Evolutionary conservation across 2,113 vertebrate species (phyloP).

Genomic region (Dicerorhinus sumatrensis): DNA sequence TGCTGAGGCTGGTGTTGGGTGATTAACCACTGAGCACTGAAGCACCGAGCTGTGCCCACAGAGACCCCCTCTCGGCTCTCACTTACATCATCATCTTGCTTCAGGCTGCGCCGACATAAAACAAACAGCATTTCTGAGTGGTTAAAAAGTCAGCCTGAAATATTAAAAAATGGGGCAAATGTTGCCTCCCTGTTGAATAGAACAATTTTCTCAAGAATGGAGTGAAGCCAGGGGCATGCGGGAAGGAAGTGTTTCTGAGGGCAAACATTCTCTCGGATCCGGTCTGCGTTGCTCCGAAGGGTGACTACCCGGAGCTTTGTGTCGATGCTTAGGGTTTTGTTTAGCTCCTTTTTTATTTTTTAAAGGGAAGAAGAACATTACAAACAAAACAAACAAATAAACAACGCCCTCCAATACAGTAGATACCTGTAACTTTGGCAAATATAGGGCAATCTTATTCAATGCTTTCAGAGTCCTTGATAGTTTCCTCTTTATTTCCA

Average conservation of each 20-base stretch:
- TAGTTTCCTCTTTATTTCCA: constrained; percentile 11
- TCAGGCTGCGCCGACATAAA: constrained; percentile 85
- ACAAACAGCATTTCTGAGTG: constrained; percentile 88
- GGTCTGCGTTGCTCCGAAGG: background rate
- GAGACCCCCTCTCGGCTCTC: constrained; percentile 81
- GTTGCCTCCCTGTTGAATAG: constrained; percentile 79
- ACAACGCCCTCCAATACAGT: background rate
- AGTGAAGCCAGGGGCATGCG: constrained; percentile 71
- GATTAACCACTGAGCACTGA: constrained; percentile 79
- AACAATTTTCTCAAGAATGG: constrained; percentile 82
- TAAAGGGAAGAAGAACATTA: constrained; percentile 58
- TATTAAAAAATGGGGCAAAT: constrained; percentile 81
- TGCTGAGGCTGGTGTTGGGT: constrained; percentile 84
- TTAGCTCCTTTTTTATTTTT: constrained; percentile 20
- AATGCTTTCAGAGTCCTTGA: background rate
- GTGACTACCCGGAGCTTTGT: constrained; percentile 34
- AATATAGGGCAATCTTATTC: background rate
- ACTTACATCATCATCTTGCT: constrained; percentile 90
- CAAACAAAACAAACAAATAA: constrained; percentile 12
- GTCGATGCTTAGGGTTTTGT: background rate
- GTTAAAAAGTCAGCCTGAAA: constrained; percentile 84
- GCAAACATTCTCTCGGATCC: constrained; percentile 42
- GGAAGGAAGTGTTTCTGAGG: constrained; percentile 63
- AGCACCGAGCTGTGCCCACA: constrained; percentile 81
- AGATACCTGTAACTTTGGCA: background rate